Conservation (phyloP, 2,888 invertebrate genomes). For the Erpobdella octoculata region DNA sequence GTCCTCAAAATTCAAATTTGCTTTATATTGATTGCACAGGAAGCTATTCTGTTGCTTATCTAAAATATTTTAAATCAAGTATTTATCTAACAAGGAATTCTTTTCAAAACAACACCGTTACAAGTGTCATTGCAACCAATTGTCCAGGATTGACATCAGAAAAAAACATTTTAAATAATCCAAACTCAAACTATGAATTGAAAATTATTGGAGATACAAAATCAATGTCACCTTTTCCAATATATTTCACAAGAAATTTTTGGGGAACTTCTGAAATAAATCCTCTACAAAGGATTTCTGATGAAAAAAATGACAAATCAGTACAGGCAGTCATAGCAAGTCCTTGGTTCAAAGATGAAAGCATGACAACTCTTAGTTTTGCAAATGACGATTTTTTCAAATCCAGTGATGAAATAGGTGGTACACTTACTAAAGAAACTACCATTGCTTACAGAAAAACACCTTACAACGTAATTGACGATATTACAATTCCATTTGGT, state of each 20-base stretch:
- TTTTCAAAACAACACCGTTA: constrained; percentile 14
- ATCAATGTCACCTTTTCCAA: neutral
- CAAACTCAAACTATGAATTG: neutral
- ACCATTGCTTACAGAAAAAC: neutral
- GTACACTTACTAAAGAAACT: constrained; percentile 10
- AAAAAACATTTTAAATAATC: constrained; percentile 14
- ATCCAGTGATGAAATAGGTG: constrained; percentile 28
- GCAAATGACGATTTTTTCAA: neutral
- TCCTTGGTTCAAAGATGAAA: constrained; percentile 23
- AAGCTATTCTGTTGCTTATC: too few relatives aligned
- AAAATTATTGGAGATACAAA: neutral
- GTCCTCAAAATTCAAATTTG: neutral
- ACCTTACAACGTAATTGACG: constrained; percentile 28
- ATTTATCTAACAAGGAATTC: constrained; percentile 14
- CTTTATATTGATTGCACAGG: neutral
- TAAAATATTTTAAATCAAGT: neutral
- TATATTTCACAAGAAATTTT: constrained; percentile 21
- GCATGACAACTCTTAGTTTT: neutral
- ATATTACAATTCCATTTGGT: constrained; percentile 25
- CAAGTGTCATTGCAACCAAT: neutral
- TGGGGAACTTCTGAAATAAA: constrained; percentile 9
- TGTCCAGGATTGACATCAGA: neutral
- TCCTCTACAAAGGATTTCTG: constrained; percentile 1
- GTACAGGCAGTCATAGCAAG: neutral
- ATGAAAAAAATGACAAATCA: constrained; percentile 2